phyloP scores from a whole-genome alignment of 2,888 invertebrate species.

The Apamea anceps region DNA sequence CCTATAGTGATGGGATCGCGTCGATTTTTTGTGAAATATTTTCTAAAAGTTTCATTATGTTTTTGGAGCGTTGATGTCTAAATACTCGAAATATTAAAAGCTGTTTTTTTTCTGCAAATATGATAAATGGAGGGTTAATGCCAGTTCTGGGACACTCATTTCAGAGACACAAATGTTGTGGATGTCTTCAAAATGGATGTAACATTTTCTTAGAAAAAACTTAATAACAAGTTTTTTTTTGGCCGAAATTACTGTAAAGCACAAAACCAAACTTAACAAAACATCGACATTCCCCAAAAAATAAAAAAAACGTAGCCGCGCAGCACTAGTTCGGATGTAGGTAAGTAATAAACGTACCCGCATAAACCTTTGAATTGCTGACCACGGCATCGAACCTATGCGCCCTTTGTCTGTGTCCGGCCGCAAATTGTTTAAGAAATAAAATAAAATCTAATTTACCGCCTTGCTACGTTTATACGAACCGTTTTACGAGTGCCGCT shows the following conservation, averaged over 20 bases:
- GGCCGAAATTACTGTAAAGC: neutral
- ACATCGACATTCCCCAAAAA: constrained; percentile 63
- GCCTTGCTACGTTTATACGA: constrained; percentile 87
- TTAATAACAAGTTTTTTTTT: no score
- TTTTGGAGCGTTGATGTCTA: neutral
- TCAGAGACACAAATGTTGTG: neutral
- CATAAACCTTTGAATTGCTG: constrained; percentile 90
- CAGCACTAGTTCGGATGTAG: constrained; percentile 77
- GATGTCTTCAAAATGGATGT: neutral
- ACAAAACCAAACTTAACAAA: neutral
- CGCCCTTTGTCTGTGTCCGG: constrained; percentile 87
- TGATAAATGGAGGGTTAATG: neutral
- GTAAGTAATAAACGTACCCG: constrained; percentile 89
- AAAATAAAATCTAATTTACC: constrained; percentile 90
- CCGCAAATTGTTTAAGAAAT: constrained; percentile 90
- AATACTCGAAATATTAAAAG: neutral
- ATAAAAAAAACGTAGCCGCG: constrained; percentile 43
- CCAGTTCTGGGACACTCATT: neutral
- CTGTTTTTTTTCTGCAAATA: neutral
- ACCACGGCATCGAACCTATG: constrained; percentile 87
- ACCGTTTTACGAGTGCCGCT: constrained; percentile 85
- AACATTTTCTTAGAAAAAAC: neutral
- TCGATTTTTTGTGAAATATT: constrained; percentile 27
- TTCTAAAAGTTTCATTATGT: neutral
- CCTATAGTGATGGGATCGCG: constrained; percentile 42